Base-by-base conservation (phyloP, 2,888 invertebrate species). In the Nematopogon swammerdamellus region DNA sequence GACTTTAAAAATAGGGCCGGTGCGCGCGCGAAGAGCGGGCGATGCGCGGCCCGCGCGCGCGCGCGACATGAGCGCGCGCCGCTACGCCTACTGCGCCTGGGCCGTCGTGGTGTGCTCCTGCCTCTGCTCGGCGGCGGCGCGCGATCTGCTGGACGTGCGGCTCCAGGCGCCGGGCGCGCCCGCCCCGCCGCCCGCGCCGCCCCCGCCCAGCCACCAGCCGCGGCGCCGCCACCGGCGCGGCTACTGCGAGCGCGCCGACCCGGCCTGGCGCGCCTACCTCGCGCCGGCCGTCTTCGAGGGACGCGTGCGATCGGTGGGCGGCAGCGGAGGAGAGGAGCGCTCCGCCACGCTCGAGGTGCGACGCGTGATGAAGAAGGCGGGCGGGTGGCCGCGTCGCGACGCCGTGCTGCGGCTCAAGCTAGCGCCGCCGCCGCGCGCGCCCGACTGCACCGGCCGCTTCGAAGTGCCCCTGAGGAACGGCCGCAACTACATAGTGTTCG, bases 161-260 rank as follows among this genome's bases (percentile, higher is more conserved):
- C n/a, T n/a, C 4, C 20, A 6, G 19, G 19, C 18, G 5, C 6
- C 6, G 20, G 18, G 19, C n/a, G n/a, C 6, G 16, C 18, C 18
- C 29, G 29, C 18, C 2, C 29, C 18, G 29, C 29, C 18, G 25
- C 30, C 36, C n/a, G 30, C 30, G 14, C 6, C 65, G 60, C 60
- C 57, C 61, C 60, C 63, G 64, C 67, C 66, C 71, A 58, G 57
- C 57, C 63, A 65, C 53, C 63, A 67, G 61, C 68, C 70, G 62
- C 68, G 68, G 65, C 74, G 74, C 65, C 70, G 65, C 60, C 44
- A 17, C 44, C 44, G 44, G 18, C 44, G 44, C 18, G 44, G 18
- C 10, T 79, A 74, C 71, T 79, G 77, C 72, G 76, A 72, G 70
- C 74, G 77, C 62, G 77, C 73, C 59, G 77, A 79, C 75, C 77